phyloP scores from a whole-genome alignment of 2,888 invertebrate species.

The Melieria crassipennis region DNA sequence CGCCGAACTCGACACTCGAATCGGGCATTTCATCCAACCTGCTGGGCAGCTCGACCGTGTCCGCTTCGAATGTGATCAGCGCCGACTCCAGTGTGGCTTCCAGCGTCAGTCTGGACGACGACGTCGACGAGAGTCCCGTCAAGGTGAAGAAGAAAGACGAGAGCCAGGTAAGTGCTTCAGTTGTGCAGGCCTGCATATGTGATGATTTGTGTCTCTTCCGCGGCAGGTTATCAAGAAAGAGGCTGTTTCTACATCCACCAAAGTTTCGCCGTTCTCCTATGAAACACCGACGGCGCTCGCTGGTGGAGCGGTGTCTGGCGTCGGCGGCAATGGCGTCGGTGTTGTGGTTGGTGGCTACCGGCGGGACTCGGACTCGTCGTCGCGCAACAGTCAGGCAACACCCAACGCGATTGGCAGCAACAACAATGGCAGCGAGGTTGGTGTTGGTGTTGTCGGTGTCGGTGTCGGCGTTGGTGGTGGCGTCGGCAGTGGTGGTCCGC shows the following conservation, averaged over 20 bases:
- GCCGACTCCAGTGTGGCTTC: slow-evolving; percentile 68
- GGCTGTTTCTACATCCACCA: slow-evolving; percentile 64
- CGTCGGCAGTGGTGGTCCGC: slow-evolving; percentile 34
- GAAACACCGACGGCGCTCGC: slow-evolving; percentile 49
- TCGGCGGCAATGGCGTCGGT: slow-evolving; percentile 33
- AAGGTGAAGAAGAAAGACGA: slow-evolving; percentile 66
- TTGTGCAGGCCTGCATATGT: neutral
- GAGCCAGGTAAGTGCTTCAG: slow-evolving; percentile 53
- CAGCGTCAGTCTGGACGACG: slow-evolving; percentile 66
- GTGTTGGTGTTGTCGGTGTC: slow-evolving; percentile 12
- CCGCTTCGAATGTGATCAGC: slow-evolving; percentile 67
- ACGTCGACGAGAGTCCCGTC: slow-evolving; percentile 62
- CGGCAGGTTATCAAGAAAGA: slow-evolving; percentile 63
- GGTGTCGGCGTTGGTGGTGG: slow-evolving; percentile 28
- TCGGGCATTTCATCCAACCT: slow-evolving; percentile 70
- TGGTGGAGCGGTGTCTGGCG: slow-evolving; percentile 41
- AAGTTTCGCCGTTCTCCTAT: slow-evolving; percentile 59
- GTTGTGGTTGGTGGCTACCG: slow-evolving; percentile 47
- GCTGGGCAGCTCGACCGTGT: slow-evolving; percentile 78
- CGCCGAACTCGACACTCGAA: slow-evolving; percentile 66
- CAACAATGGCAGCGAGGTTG: slow-evolving; percentile 26
- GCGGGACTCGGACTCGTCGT: slow-evolving; percentile 53
- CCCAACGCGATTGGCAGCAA: slow-evolving; percentile 43
- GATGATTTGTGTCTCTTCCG: neutral
- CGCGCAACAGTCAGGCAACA: slow-evolving; percentile 48